Base-by-base conservation (phyloP, 2,113 vertebrate genomes). In the Loxodonta africana region DNA sequence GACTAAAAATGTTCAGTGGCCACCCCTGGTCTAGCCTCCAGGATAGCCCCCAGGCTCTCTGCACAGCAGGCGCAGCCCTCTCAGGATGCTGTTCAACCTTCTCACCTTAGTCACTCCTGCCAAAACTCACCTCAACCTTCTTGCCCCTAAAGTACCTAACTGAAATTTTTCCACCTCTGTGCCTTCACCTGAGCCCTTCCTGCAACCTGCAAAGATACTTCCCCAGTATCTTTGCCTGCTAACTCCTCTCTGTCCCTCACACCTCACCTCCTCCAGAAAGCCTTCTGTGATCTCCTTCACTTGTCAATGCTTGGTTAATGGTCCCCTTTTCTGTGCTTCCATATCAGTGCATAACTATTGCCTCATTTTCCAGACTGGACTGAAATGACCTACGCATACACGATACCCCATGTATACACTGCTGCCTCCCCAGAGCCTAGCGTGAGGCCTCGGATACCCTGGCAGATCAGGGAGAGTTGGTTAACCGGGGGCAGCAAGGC, bases 301-400 rank as follows among this genome's bases (percentile, higher is more conserved):
- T 77, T 53, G 60, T 28, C 41, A n/a, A 15, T 28, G 23, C 44
- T 71, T 48, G 21, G n/a, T 26, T 51, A 87, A 63, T 20, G 60
- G 65, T 62, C 83, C n/a, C 63, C n/a, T 93, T 77, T 53, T 44
- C 60, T 65, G 41, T 26, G 30, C 48, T 85, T 96, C 91, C 41
- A 57, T 63, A 71, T 63, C n/a, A n/a, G 12, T 33, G 9, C 8
- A 3, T 18, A 85, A 57, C 15, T 11, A 71, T 44, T 11, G 41
- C 53, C 0, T 4, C 48, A n/a, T 44, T 91, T 8, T n/a, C 28
- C 17, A 91, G 88, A 63, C 30, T 28, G 18, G 23, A 63, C 78
- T 93, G 44, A 71, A 86, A 90, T 2, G 0, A 90, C 23, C 62
- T 46, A 73, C 5, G 60, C 69, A 73, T 20, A n/a, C 20, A 25